Evolutionary conservation across 1,140 invertebrate genomes (phyloP).

Genomic region (Ceratoteleas bidentatus): DNA sequence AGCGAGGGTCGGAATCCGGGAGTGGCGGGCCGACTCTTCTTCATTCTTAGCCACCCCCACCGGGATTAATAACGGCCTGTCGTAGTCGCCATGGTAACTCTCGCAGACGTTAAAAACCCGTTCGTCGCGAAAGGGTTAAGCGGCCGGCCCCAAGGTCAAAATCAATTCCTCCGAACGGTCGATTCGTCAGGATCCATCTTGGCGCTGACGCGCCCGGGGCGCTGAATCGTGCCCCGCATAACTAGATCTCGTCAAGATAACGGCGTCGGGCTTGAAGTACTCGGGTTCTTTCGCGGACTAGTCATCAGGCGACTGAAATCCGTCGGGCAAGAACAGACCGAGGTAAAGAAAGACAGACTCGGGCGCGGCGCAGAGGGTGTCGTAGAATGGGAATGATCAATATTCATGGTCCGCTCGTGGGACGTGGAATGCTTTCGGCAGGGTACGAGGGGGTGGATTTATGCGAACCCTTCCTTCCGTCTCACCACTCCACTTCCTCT

Average conservation of each 20-base stretch:
- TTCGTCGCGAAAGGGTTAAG: slow-evolving; percentile 60
- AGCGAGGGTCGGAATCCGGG: slow-evolving; percentile 36
- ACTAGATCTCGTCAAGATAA: slow-evolving; percentile 79
- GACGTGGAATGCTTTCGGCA: slow-evolving; percentile 67
- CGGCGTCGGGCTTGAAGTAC: slow-evolving; percentile 71
- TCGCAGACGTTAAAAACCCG: slow-evolving; percentile 65
- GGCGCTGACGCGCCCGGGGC: slow-evolving; percentile 40
- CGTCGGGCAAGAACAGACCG: slow-evolving; percentile 42
- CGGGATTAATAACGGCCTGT: slow-evolving; percentile 74
- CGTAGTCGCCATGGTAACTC: slow-evolving; percentile 72
- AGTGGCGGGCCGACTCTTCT: slow-evolving; percentile 63
- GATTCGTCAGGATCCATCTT: slow-evolving; percentile 50
- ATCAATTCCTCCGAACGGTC: neutral
- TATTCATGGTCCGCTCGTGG: slow-evolving; percentile 78
- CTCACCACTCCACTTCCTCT: slow-evolving; percentile 69
- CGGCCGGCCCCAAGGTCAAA: neutral
- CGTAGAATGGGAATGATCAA: slow-evolving; percentile 77
- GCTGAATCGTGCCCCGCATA: slow-evolving; percentile 76
- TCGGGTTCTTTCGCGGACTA: slow-evolving; percentile 61
- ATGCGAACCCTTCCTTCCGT: slow-evolving; percentile 79
- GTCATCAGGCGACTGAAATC: slow-evolving; percentile 47
- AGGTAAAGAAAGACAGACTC: slow-evolving; percentile 51
- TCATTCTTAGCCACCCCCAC: slow-evolving; percentile 66
- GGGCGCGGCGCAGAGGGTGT: slow-evolving; percentile 51
- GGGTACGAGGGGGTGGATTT: slow-evolving; percentile 75